A percentile compares a stretch with the other conserved stretches of the same genome.
Evolutionary conservation across 2,888 invertebrate genomes (phyloP).

Genomic region (Mylabris sibirica): DNA sequence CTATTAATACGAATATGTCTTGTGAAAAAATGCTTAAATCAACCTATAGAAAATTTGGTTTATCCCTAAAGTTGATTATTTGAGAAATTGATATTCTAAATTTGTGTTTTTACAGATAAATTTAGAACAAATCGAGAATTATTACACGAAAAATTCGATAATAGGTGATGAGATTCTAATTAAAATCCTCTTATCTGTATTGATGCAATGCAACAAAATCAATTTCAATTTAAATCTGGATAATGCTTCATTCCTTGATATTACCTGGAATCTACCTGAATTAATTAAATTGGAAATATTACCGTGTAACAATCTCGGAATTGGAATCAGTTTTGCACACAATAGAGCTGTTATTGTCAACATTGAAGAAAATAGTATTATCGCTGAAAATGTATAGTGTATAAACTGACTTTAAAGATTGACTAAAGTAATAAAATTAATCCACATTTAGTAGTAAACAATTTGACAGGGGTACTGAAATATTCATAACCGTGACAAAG

Average conservation of each 20-base stretch:
- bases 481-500: too few species aligned
- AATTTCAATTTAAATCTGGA: conserved; percentile 64
- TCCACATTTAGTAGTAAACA: too few species aligned
- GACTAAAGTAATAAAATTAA: too few species aligned
- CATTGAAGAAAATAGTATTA: conserved; percentile 68
- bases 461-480: too few species aligned
- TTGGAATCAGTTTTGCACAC: conserved; percentile 66
- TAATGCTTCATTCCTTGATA: conserved; percentile 70
- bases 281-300: conserved; percentile 67
- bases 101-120: background rate
- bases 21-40: conserved; percentile 63
- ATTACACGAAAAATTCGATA: conserved; percentile 61
- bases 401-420: too few species aligned
- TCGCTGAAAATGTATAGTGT: conserved; percentile 71
- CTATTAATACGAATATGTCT: conserved; percentile 64
- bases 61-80: conserved; percentile 35
- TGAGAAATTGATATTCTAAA: background rate
- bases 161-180: conserved; percentile 70
- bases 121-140: conserved; percentile 21
- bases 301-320: conserved; percentile 69
- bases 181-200: conserved; percentile 67
- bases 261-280: conserved; percentile 69
- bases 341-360: conserved; percentile 68
- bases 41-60: conserved; percentile 64
- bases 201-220: conserved; percentile 64